Conservation (phyloP, 2,797 vertebrate species). For the Peromyscus attwateri region DNA sequence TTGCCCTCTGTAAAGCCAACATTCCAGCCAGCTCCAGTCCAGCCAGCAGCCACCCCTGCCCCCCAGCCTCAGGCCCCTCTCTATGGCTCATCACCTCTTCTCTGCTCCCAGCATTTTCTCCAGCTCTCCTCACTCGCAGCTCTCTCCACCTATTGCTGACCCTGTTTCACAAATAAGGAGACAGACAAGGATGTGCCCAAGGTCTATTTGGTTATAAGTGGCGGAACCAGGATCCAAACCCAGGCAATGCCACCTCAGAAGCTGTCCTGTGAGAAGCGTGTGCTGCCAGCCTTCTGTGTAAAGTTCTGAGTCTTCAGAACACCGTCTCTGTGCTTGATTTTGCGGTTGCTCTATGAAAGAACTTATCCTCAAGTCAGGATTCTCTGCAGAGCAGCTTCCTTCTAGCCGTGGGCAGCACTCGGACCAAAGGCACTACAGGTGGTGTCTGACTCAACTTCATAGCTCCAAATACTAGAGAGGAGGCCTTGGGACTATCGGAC, state of each 20-base stretch:
- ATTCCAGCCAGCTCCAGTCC: background rate
- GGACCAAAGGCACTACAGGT: background rate
- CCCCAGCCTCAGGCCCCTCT: background rate
- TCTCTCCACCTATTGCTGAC: background rate
- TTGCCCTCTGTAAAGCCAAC: background rate
- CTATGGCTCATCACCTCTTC: background rate
- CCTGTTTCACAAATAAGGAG: background rate
- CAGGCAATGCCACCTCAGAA: background rate
- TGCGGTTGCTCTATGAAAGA: background rate
- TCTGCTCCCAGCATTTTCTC: background rate
- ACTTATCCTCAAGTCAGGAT: background rate
- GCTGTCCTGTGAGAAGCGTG: background rate
- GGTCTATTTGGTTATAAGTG: background rate
- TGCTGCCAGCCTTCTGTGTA: background rate
- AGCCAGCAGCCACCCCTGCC: background rate
- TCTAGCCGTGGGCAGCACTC: background rate
- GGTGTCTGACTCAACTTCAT: background rate
- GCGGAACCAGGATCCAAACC: background rate
- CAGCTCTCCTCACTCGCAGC: background rate
- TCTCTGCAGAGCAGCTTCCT: background rate
- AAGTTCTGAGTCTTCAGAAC: background rate
- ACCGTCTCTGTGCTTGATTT: background rate
- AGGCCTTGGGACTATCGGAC: background rate
- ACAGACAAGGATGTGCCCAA: background rate
- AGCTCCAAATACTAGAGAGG: background rate